Base-by-base conservation (phyloP, 2,888 invertebrate species). In the Andricus quercusramuli region DNA sequence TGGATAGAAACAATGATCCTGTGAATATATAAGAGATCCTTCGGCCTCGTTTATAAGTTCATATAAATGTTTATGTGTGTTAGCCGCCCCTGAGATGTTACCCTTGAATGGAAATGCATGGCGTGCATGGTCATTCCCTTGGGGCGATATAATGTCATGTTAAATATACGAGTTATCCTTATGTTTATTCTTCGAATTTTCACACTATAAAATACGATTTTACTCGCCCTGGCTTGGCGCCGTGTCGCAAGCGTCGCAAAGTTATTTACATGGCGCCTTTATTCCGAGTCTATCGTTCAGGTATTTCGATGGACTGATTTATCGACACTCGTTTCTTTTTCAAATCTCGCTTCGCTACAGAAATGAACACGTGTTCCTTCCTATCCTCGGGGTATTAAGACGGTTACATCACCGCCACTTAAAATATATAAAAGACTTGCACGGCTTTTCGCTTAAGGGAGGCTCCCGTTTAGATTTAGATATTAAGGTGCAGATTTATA, bases 261-360 rank as follows among this genome's bases (percentile, higher is more conserved):
- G 51, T 70, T 70, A 68, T 68, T 68, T 68, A 70, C 51, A 70
- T 51, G 74, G 51, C 51, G 51, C 74, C 74, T 29, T n/a, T 56
- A 56, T 74, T 74, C 74, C 56, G n/a, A 32, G 51, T 74, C 32
- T 74, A 74, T 74, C 74, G n/a, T 74, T 74, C 74, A 74, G 74
- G 74, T 74, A 56, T 74, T 74, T 56, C 51, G 32, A 74, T 74
- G 8, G 32, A 74, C n/a, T 32, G 51, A 74, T 74, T 74, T 74
- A 74, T 74, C 17, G 20, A 11, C 20, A 20, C 51, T 56, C 32
- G 3, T 74, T 51, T 29, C 32, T 74, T 32, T 74, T 74, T 44
- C 4, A 67, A 67, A 67, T 68, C 11, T 56, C 51, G 44, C 20
- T 70, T 32, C 11, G 32, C 32, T 32, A 25, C 20, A 29, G 51